Evolutionary conservation across 2,888 invertebrate species (phyloP).

Genomic region (Leptinotarsa rubiginosa): DNA sequence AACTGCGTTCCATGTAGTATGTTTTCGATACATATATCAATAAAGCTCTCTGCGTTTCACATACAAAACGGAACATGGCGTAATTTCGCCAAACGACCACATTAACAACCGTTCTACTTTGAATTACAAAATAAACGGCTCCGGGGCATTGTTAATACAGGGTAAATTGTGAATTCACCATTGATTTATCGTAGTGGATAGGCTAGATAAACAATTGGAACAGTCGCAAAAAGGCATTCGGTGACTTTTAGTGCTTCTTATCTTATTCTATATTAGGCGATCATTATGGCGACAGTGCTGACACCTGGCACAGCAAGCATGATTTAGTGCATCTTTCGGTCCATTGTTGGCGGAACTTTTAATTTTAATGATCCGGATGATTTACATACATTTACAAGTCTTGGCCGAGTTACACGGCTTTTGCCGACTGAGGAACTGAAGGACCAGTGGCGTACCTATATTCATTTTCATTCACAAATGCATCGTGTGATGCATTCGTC

Average conservation of each 20-base stretch:
- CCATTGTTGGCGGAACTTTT: conserved; percentile 50
- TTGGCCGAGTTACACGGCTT: background rate
- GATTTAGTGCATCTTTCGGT: conserved; percentile 51
- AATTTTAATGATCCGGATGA: conserved; percentile 52
- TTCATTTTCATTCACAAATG: no score
- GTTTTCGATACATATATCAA: conserved; percentile 18
- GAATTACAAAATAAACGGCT: conserved; percentile 42
- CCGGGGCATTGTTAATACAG: conserved; percentile 42
- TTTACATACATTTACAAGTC: conserved; percentile 50
- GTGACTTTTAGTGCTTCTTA: conserved; percentile 47
- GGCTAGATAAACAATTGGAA: conserved; percentile 50
- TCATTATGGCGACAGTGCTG: conserved; percentile 51
- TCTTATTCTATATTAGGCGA: conserved; percentile 51
- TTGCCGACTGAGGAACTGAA: background rate
- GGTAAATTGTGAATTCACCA: conserved; percentile 45
- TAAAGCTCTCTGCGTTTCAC: conserved; percentile 14
- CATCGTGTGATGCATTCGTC: no score
- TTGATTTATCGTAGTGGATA: conserved; percentile 47
- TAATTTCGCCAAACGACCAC: conserved; percentile 33
- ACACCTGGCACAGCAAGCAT: conserved; percentile 49
- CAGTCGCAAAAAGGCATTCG: conserved; percentile 48
- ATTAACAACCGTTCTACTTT: conserved; percentile 31
- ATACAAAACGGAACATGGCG: conserved; percentile 32
- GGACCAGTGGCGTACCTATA: conserved; percentile 4
- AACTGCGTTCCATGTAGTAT: conserved; percentile 2